These are phyloP conservation scores for Cyclophora punctaria DNA, from an alignment of 2,888 invertebrate genomes.

Conservation along the genomic window DNA sequence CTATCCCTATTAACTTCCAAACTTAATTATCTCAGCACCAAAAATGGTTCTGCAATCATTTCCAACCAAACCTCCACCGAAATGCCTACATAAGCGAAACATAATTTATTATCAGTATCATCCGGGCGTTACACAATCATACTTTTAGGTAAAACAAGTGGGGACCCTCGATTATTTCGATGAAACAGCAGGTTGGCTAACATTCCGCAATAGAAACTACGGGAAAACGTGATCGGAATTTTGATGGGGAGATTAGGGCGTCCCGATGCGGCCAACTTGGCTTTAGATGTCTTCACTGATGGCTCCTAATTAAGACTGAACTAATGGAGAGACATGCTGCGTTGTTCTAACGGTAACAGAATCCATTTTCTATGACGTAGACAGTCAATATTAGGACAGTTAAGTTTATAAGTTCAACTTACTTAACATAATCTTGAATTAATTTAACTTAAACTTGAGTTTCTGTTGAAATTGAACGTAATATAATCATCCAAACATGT, in stretches of 20 bases:
- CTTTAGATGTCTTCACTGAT: conserved; percentile 47
- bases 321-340: conserved; percentile 53
- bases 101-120: neutral
- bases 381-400: conserved; percentile 3
- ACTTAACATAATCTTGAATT: too few species aligned
- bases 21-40: too few species aligned
- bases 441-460: too few species aligned
- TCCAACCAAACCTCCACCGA: neutral
- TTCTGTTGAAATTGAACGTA: too few species aligned
- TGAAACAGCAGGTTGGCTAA: conserved; percentile 41
- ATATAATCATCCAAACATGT: too few species aligned
- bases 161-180: conserved; percentile 43
- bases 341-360: conserved; percentile 27
- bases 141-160: conserved; percentile 19
- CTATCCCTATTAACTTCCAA: too few species aligned
- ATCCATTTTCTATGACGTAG: conserved; percentile 21
- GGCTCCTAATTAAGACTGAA: conserved; percentile 51
- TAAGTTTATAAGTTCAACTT: neutral
- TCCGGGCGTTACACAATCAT: conserved; percentile 5
- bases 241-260: conserved; percentile 53
- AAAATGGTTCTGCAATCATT: neutral
- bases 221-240: conserved; percentile 58
- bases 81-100: neutral
- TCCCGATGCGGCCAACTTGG: conserved; percentile 45
- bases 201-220: conserved; percentile 56